Evolutionary conservation across 2,888 invertebrate species (phyloP), one percentile per base, ranked within the genome.

Genomic region (Chironomus tentans): DNA sequence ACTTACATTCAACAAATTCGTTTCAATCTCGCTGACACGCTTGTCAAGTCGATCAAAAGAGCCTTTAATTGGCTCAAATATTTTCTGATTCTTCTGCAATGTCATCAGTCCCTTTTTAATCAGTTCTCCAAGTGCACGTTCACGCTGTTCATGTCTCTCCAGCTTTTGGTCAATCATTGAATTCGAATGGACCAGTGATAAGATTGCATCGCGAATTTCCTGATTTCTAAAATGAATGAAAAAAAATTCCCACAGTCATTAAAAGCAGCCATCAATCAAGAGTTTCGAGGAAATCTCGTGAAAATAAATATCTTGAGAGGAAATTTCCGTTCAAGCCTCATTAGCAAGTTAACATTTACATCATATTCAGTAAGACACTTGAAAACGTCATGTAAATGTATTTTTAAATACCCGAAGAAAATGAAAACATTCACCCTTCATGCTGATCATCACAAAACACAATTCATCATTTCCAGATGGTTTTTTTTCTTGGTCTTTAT

Each of bases 111-210:
- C 88, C 81, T 91, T 91, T 84, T 93, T 94, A 73, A 94, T 81
- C 78, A 92, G 88, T 77, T 94, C 94, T 0, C 92, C 93, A 22
- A 93, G 84, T 0, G 89, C 89, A 78, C 92, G 87, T 82, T 94
- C 94, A 12, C 95, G 86, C 79, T 88, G 89, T 82, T 95, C 94
- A 82, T 95, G 94, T 15, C 94, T 85, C 81, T 94, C 94, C 78
- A 95, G 82, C 84, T 94, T 94, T 81, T 92, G 92, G 78, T 92
- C 93, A 72, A 92, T 88, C 56, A 89, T 87, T 68, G 92, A 88
- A 82, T 93, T 90, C 82, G 93, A 91, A 81, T 92, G 91, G 10
- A 93, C 91, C 77, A 94, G 84, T 21, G 93, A 92, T 78, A 94
- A 82, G 82, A 95, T 89, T 0, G 92, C 93, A 80, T 92, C 91